Evolutionary conservation across 2,888 invertebrate genomes (phyloP).

Genomic region (Pollenia griseotomentosa): DNA sequence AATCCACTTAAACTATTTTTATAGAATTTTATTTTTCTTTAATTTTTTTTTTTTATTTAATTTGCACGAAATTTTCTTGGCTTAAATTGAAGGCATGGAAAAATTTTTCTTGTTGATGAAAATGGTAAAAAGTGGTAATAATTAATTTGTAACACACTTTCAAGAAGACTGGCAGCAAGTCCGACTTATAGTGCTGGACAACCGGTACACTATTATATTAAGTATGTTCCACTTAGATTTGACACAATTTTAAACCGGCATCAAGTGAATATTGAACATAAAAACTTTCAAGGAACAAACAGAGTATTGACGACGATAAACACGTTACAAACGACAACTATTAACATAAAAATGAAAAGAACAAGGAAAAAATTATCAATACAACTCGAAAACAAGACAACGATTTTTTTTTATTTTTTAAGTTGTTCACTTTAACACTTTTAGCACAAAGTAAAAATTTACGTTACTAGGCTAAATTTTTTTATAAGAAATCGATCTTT

Average conservation of each 20-base stretch:
- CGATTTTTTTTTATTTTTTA: background rate
- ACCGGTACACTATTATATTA: constrained; percentile 59
- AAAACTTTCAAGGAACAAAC: constrained; percentile 58
- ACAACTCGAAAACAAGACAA: constrained; percentile 30
- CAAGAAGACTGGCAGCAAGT: constrained; percentile 29
- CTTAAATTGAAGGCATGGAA: background rate
- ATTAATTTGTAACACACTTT: constrained; percentile 72
- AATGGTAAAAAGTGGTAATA: constrained; percentile 49
- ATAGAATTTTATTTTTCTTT: background rate
- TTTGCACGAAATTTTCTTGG: constrained; percentile 37
- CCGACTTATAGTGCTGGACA: constrained; percentile 43
- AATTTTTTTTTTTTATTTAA: constrained; percentile 21
- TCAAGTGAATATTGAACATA: constrained; percentile 27
- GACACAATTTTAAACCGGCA: constrained; percentile 73
- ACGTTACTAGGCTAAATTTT: constrained; percentile 20
- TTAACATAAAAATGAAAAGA: constrained; percentile 16
- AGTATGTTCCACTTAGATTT: constrained; percentile 72
- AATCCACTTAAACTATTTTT: constrained; percentile 35
- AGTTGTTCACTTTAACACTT: background rate
- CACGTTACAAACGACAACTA: constrained; percentile 3
- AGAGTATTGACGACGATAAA: constrained; percentile 26
- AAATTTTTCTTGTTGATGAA: constrained; percentile 31
- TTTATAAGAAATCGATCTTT: constrained; percentile 8
- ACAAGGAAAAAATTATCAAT: constrained; percentile 11
- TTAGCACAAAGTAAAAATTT: background rate